Percentiles rank a stretch among this genome's conserved stretches.
These are phyloP conservation scores for Rotaria macrura DNA, from an alignment of 2,888 invertebrate genomes.

Conservation along the genomic window DNA sequence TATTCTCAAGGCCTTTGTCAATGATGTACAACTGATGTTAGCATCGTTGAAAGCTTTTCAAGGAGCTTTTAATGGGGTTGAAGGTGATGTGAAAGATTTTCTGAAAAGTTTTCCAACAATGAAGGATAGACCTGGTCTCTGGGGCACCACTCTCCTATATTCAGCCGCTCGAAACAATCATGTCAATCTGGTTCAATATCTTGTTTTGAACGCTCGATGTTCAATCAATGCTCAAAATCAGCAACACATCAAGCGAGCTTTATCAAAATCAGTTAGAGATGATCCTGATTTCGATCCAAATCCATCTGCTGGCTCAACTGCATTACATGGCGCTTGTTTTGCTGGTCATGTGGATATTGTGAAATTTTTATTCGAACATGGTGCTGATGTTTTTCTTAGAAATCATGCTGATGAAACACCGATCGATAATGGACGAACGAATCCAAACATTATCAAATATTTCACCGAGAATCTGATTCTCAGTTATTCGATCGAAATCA, in stretches of 20 bases:
- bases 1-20: neutral
- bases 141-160: neutral
- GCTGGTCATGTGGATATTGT: neutral
- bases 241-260: neutral
- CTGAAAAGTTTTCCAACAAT: neutral
- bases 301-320: neutral
- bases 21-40: neutral
- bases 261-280: neutral
- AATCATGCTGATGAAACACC: neutral
- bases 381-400: neutral
- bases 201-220: neutral
- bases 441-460: neutral
- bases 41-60: neutral
- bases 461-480: neutral
- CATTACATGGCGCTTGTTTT: neutral
- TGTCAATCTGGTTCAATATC: neutral
- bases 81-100: neutral
- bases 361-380: neutral
- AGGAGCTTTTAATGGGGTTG: neutral
- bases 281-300: neutral
- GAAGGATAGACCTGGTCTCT: neutral
- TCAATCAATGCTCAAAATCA: neutral
- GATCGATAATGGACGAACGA: neutral
- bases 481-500: neutral
- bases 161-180: slow-evolving; percentile 13